phyloP scores from a whole-genome alignment of 2,797 vertebrate genomes.

The Scarus forsteni region DNA sequence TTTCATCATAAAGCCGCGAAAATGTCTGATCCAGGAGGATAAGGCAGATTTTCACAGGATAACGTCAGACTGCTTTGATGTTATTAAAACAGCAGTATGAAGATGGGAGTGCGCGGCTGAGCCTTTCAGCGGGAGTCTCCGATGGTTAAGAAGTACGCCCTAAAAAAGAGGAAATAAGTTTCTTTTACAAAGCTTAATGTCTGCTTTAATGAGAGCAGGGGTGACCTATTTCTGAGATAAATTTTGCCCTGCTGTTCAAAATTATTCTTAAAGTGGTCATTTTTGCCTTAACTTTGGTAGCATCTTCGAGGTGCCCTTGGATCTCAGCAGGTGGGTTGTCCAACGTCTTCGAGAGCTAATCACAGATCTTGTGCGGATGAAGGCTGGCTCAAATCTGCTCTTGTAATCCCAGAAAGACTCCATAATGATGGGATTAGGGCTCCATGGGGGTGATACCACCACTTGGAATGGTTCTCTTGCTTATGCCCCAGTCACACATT shows the following conservation, averaged over 20 bases:
- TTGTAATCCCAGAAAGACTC: too few species aligned
- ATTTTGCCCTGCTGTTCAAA: neutral
- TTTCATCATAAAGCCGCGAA: constrained; percentile 69
- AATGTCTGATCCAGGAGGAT: constrained; percentile 61
- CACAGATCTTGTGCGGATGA: too few species aligned
- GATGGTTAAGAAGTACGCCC: constrained; percentile 3
- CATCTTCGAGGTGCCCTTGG: too few species aligned
- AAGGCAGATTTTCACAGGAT: constrained; percentile 60
- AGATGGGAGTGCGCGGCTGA: constrained; percentile 12
- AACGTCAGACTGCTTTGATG: constrained; percentile 68
- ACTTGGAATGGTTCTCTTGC: too few species aligned
- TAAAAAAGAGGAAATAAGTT: constrained; percentile 1
- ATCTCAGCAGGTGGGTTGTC: too few species aligned
- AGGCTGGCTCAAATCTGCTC: too few species aligned
- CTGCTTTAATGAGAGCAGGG: neutral
- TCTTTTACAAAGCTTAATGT: neutral
- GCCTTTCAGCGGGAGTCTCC: neutral
- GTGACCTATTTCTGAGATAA: neutral
- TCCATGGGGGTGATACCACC: too few species aligned
- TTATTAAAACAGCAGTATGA: constrained; percentile 47
- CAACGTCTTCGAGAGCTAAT: too few species aligned
- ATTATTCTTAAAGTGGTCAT: too few species aligned
- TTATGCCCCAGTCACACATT: too few species aligned
- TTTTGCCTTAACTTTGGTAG: too few species aligned
- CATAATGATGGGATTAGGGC: too few species aligned